Conservation (phyloP, 2,113 vertebrate species). For the Labrus mixtus region DNA sequence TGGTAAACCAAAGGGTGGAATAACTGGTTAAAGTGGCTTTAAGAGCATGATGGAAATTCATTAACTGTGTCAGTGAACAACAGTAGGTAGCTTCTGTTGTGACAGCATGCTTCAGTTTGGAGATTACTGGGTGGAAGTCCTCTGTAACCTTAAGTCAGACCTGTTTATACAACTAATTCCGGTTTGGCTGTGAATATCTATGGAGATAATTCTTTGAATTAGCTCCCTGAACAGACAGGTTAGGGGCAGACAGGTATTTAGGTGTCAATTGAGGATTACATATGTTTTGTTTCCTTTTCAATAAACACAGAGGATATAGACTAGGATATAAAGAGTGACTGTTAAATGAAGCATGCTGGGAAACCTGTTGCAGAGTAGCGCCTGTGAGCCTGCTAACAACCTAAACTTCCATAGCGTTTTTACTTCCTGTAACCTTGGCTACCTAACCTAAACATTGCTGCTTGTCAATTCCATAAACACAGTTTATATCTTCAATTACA, state of each 20-base stretch:
- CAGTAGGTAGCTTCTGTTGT: neutral
- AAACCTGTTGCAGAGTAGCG: conserved; percentile 50
- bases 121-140: conserved; percentile 8
- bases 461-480: neutral
- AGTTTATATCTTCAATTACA: neutral
- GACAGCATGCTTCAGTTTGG: neutral
- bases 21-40: neutral
- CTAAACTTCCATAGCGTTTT: conserved; percentile 25
- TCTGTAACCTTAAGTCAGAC: conserved; percentile 9
- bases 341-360: neutral
- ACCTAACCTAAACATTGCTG: neutral
- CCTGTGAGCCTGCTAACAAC: conserved; percentile 24
- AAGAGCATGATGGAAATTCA: conserved; percentile 9
- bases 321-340: neutral
- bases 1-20: neutral
- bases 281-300: no score
- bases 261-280: neutral
- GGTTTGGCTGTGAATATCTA: neutral
- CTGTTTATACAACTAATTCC: conserved; percentile 38
- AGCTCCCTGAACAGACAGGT: neutral
- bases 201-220: neutral
- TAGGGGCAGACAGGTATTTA: neutral
- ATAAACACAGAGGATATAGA: no score
- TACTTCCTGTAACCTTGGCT: conserved; percentile 54
- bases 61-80: conserved; percentile 10